These are phyloP conservation scores for Falco peregrinus DNA, from an alignment of 2,797 vertebrate genomes.

Conservation along the genomic window DNA sequence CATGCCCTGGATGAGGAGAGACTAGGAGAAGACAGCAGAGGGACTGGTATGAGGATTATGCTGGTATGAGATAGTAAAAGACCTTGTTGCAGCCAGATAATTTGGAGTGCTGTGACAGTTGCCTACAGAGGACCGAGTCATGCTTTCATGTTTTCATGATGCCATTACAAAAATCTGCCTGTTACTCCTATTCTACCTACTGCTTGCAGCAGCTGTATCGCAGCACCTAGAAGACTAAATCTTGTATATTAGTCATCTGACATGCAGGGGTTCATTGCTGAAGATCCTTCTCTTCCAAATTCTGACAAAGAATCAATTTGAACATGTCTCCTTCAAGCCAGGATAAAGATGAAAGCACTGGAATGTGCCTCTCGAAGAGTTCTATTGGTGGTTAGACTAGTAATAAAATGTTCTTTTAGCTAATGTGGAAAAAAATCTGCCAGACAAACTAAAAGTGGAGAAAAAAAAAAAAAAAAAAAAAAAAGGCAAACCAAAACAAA, in stretches of 20 bases:
- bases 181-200: neutral
- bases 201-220: neutral
- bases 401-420: neutral
- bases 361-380: neutral
- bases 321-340: neutral
- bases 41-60: too few species aligned
- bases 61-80: too few species aligned
- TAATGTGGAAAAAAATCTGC: neutral
- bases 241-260: neutral
- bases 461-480: fast-evolving
- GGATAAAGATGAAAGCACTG: neutral
- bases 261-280: neutral
- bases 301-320: neutral
- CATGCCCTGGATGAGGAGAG: too few species aligned
- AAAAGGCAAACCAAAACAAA: too few species aligned
- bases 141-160: neutral
- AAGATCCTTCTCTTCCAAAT: neutral
- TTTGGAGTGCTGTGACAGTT: too few species aligned
- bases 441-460: neutral
- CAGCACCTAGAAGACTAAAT: neutral
- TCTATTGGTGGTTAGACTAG: neutral
- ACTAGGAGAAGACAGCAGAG: too few species aligned
- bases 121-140: neutral
- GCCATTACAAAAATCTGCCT: neutral
- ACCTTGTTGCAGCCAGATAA: too few species aligned